Evolutionary conservation across 1,140 invertebrate genomes (phyloP), one percentile per base, ranked within the genome.

Genomic region (Epicauta chinensis): DNA sequence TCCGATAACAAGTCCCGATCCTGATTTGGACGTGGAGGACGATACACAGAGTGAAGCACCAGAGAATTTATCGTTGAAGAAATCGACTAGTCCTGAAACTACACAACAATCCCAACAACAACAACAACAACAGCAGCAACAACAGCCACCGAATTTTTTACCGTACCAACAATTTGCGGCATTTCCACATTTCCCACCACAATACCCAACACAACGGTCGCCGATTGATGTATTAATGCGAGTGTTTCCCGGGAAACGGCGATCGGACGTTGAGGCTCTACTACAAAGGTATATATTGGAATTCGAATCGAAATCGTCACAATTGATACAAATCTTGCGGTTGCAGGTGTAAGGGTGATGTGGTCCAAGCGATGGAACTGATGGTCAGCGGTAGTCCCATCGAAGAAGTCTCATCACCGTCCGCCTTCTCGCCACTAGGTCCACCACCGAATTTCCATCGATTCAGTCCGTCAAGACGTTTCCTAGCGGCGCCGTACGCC

Each of bases 281-380:
- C 75, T 95, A 73, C 73, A 82, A 72, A 75, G 84, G 67, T 86
- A 78, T 31, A 51, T 50, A 5, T 23, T 23, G 0, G 7, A n/a
- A n/a, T n/a, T n/a, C n/a, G 7, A 23, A 23, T 7, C 7, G 23
- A 23, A 23, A 23, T 5, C 4, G 5, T 42, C 4, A 29, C 4
- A 15, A 55, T 49, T 17, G 1, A 40, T 16, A 13, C 16, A 12
- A n/a, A n/a, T 7, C 10, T 30, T 30, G 4, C 2, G 6, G 16
- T 49, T 59, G 2, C 54, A 69, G 67, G 51, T 71, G 67, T 64
- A 81, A 83, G 71, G 90, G 91, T 0, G 91, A 95, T 65, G 86
- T 93, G 0, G 81, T 94, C 0, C 85, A 90, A 59, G 89, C 91
- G 1, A 94, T 96, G 79, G 91, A 96, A 66, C 81, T 88, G 39